Evolutionary conservation across 1,140 invertebrate species (phyloP), one percentile per base, ranked within the genome.

Genomic region (Harpegnathos saltator): DNA sequence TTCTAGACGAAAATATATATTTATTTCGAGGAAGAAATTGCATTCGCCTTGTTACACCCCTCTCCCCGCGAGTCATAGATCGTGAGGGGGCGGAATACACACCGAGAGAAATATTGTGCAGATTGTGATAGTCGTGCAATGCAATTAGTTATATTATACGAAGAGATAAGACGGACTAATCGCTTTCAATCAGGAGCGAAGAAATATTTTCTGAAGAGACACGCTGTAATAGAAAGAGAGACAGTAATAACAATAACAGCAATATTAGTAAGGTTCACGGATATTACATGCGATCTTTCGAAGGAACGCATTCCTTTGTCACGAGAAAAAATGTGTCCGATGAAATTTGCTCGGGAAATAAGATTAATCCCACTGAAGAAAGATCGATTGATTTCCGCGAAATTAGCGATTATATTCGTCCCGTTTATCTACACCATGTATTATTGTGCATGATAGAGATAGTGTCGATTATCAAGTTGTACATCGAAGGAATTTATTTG

Each of bases 381-480:
- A 56, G 66, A 7, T 38, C 12, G 24, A 29, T 59, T 54, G 54
- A 29, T 62, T 1, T 26, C 19, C 50, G 50, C 14, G 22, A 54
- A 4, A 54, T n/a, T n/a, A 24, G 3, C 44, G 52, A 11, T 78
- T 78, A 78, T 1, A 56, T 15, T 54, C 7, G 29, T 12, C 29
- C n/a, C n/a, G n/a, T n/a, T n/a, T n/a, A n/a, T 33, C 54, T 54
- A 22, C 26, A 75, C 69, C 19, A n/a, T n/a, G 17, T 62, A 62
- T 3, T 77, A 33, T 62, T 54, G 24, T 87, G 69, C 69, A 85
- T 85, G 81, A 84, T 80, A 48, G 24, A 87, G n/a, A n/a, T n/a
- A n/a, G n/a, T 83, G 63, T 78, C 38, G 38, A 68, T 61, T 61
- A 61, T 72, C 54, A 72, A 69, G 68, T 62, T 29, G n/a, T 77